Evolutionary conservation across 1,140 invertebrate species (phyloP).

Genomic region (Drosophila cardini): DNA sequence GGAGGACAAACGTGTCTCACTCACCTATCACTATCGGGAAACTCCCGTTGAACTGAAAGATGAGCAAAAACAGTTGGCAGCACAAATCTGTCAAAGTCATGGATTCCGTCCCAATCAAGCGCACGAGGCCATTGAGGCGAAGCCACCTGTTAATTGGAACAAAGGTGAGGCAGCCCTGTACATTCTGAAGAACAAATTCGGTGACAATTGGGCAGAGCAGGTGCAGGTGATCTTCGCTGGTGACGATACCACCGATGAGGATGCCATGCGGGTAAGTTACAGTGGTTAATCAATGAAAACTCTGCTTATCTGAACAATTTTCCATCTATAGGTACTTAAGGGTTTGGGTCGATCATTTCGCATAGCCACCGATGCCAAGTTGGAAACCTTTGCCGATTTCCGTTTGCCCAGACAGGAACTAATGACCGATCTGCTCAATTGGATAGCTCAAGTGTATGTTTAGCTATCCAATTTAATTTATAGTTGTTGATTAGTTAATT

Average conservation of each 20-base stretch:
- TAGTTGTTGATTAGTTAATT: slow-evolving; percentile 18
- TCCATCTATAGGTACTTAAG: slow-evolving; percentile 88
- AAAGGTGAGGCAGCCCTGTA: slow-evolving; percentile 95
- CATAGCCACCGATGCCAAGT: slow-evolving; percentile 91
- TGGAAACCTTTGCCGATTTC: slow-evolving; percentile 92
- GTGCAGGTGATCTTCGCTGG: slow-evolving; percentile 95
- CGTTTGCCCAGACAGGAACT: slow-evolving; percentile 94
- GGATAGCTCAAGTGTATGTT: slow-evolving; percentile 85
- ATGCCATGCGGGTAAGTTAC: slow-evolving; percentile 92
- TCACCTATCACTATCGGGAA: slow-evolving; percentile 96
- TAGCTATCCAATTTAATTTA: slow-evolving; percentile 11
- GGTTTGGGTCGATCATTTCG: slow-evolving; percentile 95
- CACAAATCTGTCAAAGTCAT: slow-evolving; percentile 89
- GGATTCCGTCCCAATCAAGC: slow-evolving; percentile 91
- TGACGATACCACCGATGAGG: slow-evolving; percentile 95
- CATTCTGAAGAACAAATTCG: slow-evolving; percentile 94
- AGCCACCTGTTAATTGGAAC: slow-evolving; percentile 95
- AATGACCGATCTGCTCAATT: slow-evolving; percentile 93
- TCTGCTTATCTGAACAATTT: not conserved
- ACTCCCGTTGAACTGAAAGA: slow-evolving; percentile 88
- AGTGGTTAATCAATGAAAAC: too few species aligned
- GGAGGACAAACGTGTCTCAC: slow-evolving; percentile 93
- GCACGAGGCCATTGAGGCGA: slow-evolving; percentile 94
- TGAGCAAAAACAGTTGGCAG: slow-evolving; percentile 88
- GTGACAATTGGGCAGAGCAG: slow-evolving; percentile 93